Base-by-base conservation (phyloP, 2,113 vertebrate species). In the Charadrius vociferus region DNA sequence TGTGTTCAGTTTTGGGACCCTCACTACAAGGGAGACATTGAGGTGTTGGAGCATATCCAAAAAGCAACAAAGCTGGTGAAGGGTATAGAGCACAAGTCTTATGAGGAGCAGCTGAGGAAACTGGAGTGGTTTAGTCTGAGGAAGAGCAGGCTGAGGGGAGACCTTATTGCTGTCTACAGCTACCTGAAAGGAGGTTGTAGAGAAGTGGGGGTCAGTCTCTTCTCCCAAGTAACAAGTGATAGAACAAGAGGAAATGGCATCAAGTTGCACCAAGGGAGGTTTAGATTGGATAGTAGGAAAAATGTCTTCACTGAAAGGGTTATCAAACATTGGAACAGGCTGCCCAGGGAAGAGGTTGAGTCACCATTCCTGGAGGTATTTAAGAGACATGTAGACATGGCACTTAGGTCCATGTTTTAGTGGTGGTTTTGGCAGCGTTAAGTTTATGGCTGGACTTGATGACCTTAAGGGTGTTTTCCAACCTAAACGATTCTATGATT, bases 151-250 rank as follows among this genome's bases (percentile, higher is more conserved):
- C 21, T 41, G 5, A 50, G 13, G 3, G 36, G 53, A 59, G 24
- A 50, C 30, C 9, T 67, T 49, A 15, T 43, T 0, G 0, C 8
- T 18, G 9, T 45, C 43, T 61, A 62, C 47, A 45, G 6, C n/a
- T 14, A 18, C 41, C 39, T 49, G 50, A 23, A 56, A 39, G 18
- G 52, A 56, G 50, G 8, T 9, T 49, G 34, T 56, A 49, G 50
- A 1, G 2, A 67, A 18, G 8, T 23, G 41, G 29, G 24, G 5
- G 11, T 67, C 1, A 1, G 9, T 36, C 36, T 50, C 23, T 59
- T 29, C 2, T 59, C 36, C 50, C 34, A 45, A 10, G 19, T 56
- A 55, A 66, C 5, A 34, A 55, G 16, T 4, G 7, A 45, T 2
- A 75, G 18, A 7, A 67, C 1, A 2, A 67, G 6, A 37, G 16